phyloP scores from a whole-genome alignment of 2,113 vertebrate species.

The Pantherophis guttatus region DNA sequence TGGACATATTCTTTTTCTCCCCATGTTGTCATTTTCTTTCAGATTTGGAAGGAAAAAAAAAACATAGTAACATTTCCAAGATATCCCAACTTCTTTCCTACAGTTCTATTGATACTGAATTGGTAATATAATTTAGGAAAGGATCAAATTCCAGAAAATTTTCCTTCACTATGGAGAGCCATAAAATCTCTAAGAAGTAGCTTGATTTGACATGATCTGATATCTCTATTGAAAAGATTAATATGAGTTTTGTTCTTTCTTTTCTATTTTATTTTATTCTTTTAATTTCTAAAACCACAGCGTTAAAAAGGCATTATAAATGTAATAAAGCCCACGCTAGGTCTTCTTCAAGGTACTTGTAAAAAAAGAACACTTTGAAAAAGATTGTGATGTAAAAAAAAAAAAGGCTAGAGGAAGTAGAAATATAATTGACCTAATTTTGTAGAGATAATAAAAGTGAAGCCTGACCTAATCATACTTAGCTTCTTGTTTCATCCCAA shows the following conservation, averaged over 20 bases:
- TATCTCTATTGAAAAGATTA: neutral
- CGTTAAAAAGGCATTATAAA: neutral
- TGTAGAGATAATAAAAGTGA: constrained; percentile 26
- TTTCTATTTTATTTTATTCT: accelerated
- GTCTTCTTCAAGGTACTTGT: neutral
- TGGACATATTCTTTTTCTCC: neutral
- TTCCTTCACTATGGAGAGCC: neutral
- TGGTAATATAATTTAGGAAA: neutral
- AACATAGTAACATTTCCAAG: neutral
- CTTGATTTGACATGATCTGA: neutral
- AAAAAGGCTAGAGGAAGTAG: constrained; percentile 18
- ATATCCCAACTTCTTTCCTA: neutral
- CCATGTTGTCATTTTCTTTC: neutral
- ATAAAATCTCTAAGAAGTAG: neutral
- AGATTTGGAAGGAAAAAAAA: neutral
- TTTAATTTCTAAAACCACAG: neutral
- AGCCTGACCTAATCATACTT: constrained; percentile 29
- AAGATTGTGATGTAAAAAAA: neutral
- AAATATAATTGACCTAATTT: constrained; percentile 27
- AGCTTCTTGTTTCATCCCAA: neutral
- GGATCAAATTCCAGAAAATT: neutral
- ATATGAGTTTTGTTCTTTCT: accelerated
- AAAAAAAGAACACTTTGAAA: constrained; percentile 14
- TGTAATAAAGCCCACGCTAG: neutral
- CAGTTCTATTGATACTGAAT: neutral